Evolutionary conservation across 2,888 invertebrate genomes (phyloP).

Genomic region (Noctua janthe): DNA sequence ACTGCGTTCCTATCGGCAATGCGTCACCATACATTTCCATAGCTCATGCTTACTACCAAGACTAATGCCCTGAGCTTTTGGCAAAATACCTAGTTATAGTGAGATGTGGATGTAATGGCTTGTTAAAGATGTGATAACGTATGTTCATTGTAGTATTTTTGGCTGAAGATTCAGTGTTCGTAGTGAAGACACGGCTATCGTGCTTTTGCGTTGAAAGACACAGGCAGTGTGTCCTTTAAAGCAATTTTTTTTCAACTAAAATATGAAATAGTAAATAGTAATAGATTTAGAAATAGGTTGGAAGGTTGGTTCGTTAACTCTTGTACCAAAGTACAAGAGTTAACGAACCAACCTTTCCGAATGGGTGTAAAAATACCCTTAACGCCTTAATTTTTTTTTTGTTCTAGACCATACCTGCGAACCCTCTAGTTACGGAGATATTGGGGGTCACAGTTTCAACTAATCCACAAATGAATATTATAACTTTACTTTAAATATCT

Average conservation of each 20-base stretch:
- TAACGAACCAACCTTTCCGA: neutral
- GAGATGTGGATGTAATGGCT: constrained; percentile 31
- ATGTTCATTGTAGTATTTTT: constrained; percentile 36
- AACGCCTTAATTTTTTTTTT: too few relatives aligned
- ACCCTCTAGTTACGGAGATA: too few relatives aligned
- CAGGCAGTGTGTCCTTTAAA: neutral
- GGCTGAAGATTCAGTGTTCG: constrained; percentile 1
- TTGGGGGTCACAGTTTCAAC: too few relatives aligned
- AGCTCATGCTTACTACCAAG: neutral
- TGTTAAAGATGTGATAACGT: constrained; percentile 13
- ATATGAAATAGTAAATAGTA: too few relatives aligned
- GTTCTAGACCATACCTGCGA: too few relatives aligned
- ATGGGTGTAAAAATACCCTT: too few relatives aligned
- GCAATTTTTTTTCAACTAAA: too few relatives aligned
- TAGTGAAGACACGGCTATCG: neutral
- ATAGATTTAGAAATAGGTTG: too few relatives aligned
- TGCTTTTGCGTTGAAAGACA: neutral
- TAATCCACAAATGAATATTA: too few relatives aligned
- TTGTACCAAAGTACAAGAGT: neutral
- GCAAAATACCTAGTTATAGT: constrained; percentile 27
- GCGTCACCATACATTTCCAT: neutral
- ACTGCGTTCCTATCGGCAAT: constrained; percentile 4
- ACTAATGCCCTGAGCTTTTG: constrained; percentile 27
- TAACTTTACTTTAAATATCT: too few relatives aligned
- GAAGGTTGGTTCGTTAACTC: too few relatives aligned